These are phyloP conservation scores for Illadopsis cleaveri DNA, from an alignment of 2,113 vertebrate species.

Conservation along the genomic window DNA sequence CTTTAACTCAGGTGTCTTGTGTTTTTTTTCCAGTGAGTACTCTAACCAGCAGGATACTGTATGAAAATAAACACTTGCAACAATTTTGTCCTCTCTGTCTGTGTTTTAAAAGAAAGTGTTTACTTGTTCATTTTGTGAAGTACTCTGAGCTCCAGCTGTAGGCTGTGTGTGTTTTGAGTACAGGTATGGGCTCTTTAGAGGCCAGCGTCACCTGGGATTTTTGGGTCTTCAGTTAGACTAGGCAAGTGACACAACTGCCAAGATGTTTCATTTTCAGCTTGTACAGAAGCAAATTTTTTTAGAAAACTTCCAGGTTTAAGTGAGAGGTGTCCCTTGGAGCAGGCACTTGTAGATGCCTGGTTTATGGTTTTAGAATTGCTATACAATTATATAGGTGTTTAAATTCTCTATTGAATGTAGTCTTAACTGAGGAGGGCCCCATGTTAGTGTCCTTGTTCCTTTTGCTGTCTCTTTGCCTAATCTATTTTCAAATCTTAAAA, in stretches of 20 bases:
- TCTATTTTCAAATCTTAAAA: not conserved
- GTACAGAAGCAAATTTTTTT: not conserved
- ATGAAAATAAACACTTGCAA: not conserved
- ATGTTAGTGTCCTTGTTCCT: not conserved
- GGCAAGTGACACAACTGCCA: not conserved
- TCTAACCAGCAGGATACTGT: not conserved
- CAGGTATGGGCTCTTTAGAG: not conserved
- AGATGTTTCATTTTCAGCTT: not conserved
- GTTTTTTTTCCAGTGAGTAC: not conserved
- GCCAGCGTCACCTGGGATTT: not conserved
- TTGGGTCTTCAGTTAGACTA: not conserved
- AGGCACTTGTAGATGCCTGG: not conserved
- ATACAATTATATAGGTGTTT: not conserved
- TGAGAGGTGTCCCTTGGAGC: not conserved
- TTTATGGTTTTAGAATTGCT: not conserved
- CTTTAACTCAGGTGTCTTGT: not conserved
- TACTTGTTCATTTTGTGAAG: not conserved
- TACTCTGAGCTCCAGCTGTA: not conserved
- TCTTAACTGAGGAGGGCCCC: not conserved
- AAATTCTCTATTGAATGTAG: not conserved
- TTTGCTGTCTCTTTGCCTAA: not conserved
- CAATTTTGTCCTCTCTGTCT: not conserved
- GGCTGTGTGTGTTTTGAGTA: not conserved
- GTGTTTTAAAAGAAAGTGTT: not conserved
- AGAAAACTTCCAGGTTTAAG: not conserved